Evolutionary conservation across 2,888 invertebrate species (phyloP).

Genomic region (Cheilosia variabilis): DNA sequence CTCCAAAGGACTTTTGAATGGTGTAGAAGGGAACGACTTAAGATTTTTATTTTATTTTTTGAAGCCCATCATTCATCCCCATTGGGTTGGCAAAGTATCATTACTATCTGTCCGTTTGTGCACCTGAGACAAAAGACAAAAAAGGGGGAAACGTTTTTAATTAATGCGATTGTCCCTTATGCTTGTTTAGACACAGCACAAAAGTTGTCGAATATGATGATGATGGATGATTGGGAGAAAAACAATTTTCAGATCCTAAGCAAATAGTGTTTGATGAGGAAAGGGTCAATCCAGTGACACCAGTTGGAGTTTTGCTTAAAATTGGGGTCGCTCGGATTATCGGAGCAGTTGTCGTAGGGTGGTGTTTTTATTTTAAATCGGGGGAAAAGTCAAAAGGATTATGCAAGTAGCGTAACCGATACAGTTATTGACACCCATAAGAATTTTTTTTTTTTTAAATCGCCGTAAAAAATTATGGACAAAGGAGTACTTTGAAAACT

Average conservation of each 20-base stretch:
- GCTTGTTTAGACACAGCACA: conserved; percentile 24
- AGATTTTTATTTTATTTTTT: no score
- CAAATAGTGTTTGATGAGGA: conserved; percentile 32
- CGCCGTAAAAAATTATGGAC: no score
- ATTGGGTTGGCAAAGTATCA: conserved; percentile 9
- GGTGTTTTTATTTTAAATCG: not conserved
- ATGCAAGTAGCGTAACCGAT: no score
- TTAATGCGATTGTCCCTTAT: conserved; percentile 57
- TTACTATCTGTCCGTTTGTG: conserved; percentile 3
- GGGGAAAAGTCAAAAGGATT: no score
- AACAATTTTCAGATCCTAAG: conserved; percentile 57
- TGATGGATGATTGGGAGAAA: conserved; percentile 58
- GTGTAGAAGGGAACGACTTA: not conserved
- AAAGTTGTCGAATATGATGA: conserved; percentile 66
- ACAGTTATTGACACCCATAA: no score
- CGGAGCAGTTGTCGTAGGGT: conserved; percentile 31
- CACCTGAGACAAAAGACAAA: conserved; percentile 55
- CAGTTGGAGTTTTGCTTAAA: conserved; percentile 44
- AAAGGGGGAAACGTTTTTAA: conserved; percentile 39
- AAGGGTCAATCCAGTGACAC: conserved; percentile 10
- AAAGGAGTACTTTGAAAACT: no score
- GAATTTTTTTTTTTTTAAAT: no score
- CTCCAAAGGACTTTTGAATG: not conserved
- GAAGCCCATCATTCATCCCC: conserved; percentile 36
- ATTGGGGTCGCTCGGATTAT: conserved; percentile 56